Evolutionary conservation across 2,888 invertebrate species (phyloP).

Genomic region (Microplitis manilae): DNA sequence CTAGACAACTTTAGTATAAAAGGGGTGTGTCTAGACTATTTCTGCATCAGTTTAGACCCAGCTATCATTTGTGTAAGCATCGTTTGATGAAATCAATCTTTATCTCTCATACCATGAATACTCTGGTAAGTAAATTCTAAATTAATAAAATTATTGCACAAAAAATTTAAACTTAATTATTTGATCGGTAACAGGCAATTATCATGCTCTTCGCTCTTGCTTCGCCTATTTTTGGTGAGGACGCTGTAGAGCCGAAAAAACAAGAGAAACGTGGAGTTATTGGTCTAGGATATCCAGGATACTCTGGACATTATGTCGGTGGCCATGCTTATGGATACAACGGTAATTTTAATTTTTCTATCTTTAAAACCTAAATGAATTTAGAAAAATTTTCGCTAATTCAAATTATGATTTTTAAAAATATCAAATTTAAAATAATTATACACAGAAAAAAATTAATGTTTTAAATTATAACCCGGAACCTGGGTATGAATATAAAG

Average conservation of each 20-base stretch:
- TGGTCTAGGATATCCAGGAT: slow-evolving; percentile 50
- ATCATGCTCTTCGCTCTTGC: slow-evolving; percentile 57
- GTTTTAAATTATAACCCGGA: too few relatives aligned
- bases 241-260: slow-evolving; percentile 54
- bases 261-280: slow-evolving; percentile 60
- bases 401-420: too few relatives aligned
- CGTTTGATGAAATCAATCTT: slow-evolving; percentile 21
- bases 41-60: slow-evolving; percentile 62
- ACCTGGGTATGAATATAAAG: too few relatives aligned
- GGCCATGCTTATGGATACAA: slow-evolving; percentile 37
- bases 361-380: neutral
- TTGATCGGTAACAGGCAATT: slow-evolving; percentile 50
- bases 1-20: slow-evolving; percentile 52
- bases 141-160: neutral
- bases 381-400: too few relatives aligned
- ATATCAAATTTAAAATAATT: too few relatives aligned
- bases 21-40: slow-evolving; percentile 57
- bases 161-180: neutral
- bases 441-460: too few relatives aligned
- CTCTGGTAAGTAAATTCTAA: slow-evolving; percentile 58
- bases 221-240: slow-evolving; percentile 58
- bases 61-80: slow-evolving; percentile 51
- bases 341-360: slow-evolving; percentile 21
- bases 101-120: slow-evolving; percentile 59
- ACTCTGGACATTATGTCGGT: slow-evolving; percentile 31